Base-by-base conservation (phyloP, 2,113 vertebrate genomes). In the Microcebus lehilahytsara region DNA sequence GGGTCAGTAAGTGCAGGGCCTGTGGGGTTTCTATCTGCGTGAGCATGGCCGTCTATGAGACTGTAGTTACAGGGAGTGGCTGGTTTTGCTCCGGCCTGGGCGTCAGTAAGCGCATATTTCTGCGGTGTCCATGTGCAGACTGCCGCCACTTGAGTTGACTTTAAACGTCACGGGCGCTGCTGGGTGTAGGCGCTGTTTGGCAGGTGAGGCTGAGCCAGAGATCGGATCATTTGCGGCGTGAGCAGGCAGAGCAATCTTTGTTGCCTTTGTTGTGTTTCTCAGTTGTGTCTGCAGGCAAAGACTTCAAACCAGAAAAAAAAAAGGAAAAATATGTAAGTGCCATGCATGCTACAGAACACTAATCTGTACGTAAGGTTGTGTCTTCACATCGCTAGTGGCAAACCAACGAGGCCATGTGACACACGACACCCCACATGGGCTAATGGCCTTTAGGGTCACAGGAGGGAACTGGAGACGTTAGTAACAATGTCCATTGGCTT, bases 261-360 rank as follows among this genome's bases (percentile, higher is more conserved):
- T 58, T 77, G 89, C 23, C 23, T 96, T 81, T 88, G 32, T 62
- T 89, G 58, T 85, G 5, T 91, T 91, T 93, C 90, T 93, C 60
- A 77, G 42, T 22, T 67, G 17, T 95, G 86, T 66, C 66, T 81
- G 22, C 17, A 60, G 84, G 40, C 84, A 92, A 81, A 80, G 37
- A 40, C 5, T 42, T 71, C 89, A 88, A 94, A 66, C 6, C 66
- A 66, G 2, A 60, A 64, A 74, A 23, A 9, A 8, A 80, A 16
- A 60, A 2, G 40, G 25, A 32, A 37, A 46, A 93, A 80, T 3
- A 78, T 17, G 53, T 27, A 72, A 66, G 7, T 80, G 74, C 84
- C 62, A 58, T 3, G 13, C 4, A 67, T 14, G 9, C 74, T 25
- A 12, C 60, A 67, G 46, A 74, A 62, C 30, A 62, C 19, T 27